A percentile compares a stretch with the other conserved stretches of the same genome.
Evolutionary conservation across 2,797 vertebrate genomes (phyloP).

Genomic region (Sitta carolinensis): DNA sequence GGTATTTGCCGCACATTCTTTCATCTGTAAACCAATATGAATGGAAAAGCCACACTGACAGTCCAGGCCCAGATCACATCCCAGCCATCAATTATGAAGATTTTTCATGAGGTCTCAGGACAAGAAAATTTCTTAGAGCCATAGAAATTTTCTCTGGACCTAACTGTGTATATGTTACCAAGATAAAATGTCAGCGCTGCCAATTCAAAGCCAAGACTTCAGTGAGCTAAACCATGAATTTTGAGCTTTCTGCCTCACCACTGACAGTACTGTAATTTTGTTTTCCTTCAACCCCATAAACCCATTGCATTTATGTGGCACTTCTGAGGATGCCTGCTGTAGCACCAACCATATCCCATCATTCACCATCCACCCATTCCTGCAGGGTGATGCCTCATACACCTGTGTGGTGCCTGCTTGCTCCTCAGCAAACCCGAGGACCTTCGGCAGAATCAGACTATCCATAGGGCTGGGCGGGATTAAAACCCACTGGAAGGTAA

Average conservation of each 20-base stretch:
- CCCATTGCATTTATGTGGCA: not conserved
- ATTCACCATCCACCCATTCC: fast-evolving
- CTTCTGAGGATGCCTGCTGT: not conserved
- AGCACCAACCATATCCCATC: not conserved
- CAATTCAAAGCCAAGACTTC: not conserved
- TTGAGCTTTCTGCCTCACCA: not conserved
- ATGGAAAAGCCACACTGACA: conserved; percentile 52
- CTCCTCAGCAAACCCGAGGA: not conserved
- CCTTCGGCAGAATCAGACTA: not conserved
- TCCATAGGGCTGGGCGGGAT: fast-evolving
- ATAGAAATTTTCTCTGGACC: not conserved
- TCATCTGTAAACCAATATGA: conserved; percentile 43
- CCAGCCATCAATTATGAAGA: not conserved
- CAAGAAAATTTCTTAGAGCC: not conserved
- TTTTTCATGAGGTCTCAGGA: not conserved
- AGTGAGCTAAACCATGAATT: not conserved
- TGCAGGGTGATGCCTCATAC: not conserved
- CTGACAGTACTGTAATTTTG: not conserved
- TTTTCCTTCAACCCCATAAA: not conserved
- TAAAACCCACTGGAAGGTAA: not conserved
- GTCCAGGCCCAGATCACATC: not conserved
- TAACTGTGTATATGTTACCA: not conserved
- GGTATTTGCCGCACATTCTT: conserved; percentile 51
- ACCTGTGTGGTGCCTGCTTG: not conserved
- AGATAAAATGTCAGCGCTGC: not conserved